Percentiles rank a stretch among this genome's conserved stretches.
Evolutionary conservation across 2,113 vertebrate species (phyloP).

Genomic region (Calyptomena viridis): DNA sequence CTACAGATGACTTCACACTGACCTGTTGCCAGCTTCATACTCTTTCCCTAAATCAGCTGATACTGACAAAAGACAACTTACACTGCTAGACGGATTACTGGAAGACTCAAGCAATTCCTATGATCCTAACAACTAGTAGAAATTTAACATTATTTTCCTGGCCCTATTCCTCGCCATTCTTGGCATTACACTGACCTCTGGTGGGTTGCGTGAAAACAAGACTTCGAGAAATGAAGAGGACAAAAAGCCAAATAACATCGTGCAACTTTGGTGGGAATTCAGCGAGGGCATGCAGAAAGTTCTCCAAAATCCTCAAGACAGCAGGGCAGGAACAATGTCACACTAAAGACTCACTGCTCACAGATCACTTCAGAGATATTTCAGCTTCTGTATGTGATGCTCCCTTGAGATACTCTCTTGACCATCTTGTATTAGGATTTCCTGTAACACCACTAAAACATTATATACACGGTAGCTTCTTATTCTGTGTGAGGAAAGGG

Average conservation of each 20-base stretch:
- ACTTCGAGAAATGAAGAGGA: fast-evolving
- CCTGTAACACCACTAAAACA: background rate
- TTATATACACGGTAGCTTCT: background rate
- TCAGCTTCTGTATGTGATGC: background rate
- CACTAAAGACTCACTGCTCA: background rate
- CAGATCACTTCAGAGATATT: background rate
- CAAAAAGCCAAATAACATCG: background rate
- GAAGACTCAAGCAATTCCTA: background rate
- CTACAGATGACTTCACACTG: background rate
- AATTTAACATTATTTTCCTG: background rate
- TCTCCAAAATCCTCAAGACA: background rate
- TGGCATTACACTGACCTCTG: constrained; percentile 52
- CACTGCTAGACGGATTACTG: fast-evolving
- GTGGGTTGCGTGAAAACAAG: background rate
- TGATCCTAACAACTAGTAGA: background rate
- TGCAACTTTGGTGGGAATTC: background rate
- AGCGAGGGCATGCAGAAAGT: background rate
- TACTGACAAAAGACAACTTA: background rate
- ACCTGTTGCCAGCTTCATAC: background rate
- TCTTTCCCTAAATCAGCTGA: background rate
- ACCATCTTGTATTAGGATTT: background rate
- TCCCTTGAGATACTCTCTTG: background rate
- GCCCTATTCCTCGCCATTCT: background rate
- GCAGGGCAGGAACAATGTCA: background rate
- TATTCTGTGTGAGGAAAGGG: background rate